phyloP scores from a whole-genome alignment of 1,140 invertebrate genomes.

The Chironomus tepperi region DNA sequence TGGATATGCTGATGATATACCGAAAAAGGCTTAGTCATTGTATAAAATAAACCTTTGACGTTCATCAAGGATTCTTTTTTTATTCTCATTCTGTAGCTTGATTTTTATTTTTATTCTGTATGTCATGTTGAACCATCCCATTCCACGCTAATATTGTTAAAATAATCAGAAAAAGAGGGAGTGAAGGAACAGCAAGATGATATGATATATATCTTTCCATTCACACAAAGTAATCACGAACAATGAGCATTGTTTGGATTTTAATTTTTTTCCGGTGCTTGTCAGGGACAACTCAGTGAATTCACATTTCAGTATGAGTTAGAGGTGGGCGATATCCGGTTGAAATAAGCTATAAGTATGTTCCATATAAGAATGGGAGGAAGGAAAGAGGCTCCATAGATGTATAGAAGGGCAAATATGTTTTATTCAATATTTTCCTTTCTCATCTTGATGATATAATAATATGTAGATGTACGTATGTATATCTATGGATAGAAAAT shows the following conservation, averaged over 20 bases:
- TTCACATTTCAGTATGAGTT: too few species aligned
- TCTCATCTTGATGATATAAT: too few species aligned
- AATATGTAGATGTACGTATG: too few species aligned
- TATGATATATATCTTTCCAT: conserved; percentile 6
- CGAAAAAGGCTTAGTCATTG: neutral
- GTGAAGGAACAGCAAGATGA: neutral
- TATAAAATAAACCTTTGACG: neutral
- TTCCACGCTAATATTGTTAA: neutral
- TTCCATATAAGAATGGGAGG: neutral
- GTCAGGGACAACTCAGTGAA: neutral
- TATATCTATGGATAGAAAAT: too few species aligned
- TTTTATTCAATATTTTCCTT: neutral
- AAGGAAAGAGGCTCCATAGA: neutral
- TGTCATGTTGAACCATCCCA: conserved; percentile 1
- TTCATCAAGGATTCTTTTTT: neutral
- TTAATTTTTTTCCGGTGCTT: conserved; percentile 12
- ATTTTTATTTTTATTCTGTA: too few species aligned
- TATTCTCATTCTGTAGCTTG: neutral
- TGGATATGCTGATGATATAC: neutral
- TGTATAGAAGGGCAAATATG: neutral
- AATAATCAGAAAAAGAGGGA: neutral
- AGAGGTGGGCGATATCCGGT: too few species aligned
- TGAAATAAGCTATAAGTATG: too few species aligned
- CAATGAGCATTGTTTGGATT: conserved; percentile 6
- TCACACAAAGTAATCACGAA: conserved; percentile 12